phyloP scores from a whole-genome alignment of 2,797 vertebrate species.

The Myripristis jacobus region DNA sequence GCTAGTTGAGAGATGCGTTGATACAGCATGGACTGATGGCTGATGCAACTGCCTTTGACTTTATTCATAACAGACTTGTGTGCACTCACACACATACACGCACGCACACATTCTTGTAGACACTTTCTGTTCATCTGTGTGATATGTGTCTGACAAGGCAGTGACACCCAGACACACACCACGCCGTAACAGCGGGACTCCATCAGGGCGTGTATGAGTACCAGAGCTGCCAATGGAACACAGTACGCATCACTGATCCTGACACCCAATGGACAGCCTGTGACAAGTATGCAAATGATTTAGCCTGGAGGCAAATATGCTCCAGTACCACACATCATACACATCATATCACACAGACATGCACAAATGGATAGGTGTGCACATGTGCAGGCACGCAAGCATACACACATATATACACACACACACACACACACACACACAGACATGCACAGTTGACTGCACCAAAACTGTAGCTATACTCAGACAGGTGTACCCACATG shows the following conservation, averaged over 20 bases:
- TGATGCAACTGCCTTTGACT: constrained; percentile 26
- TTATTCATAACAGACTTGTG: constrained; percentile 45
- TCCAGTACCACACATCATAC: constrained; percentile 74
- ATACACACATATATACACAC: constrained; percentile 24
- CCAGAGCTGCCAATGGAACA: constrained; percentile 66
- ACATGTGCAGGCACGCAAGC: constrained; percentile 33
- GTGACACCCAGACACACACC: constrained; percentile 57
- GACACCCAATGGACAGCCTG: constrained; percentile 72
- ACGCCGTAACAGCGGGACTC: constrained; percentile 62
- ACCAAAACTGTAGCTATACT: constrained; percentile 60
- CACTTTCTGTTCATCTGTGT: constrained; percentile 45
- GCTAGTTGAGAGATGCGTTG: constrained; percentile 41
- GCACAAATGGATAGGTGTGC: constrained; percentile 69
- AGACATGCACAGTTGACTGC: constrained; percentile 55
- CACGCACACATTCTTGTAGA: constrained; percentile 27
- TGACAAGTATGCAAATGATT: constrained; percentile 81
- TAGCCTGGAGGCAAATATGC: constrained; percentile 76
- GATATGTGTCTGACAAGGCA: constrained; percentile 63
- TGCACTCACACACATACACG: background rate
- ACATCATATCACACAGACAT: constrained; percentile 73
- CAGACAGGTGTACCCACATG: constrained; percentile 62
- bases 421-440: constrained; percentile 21
- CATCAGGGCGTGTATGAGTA: constrained; percentile 49
- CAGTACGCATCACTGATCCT: constrained; percentile 71
- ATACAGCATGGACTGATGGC: constrained; percentile 13